Evolutionary conservation across 2,113 vertebrate genomes (phyloP).

Genomic region (Spermophilus dauricus): DNA sequence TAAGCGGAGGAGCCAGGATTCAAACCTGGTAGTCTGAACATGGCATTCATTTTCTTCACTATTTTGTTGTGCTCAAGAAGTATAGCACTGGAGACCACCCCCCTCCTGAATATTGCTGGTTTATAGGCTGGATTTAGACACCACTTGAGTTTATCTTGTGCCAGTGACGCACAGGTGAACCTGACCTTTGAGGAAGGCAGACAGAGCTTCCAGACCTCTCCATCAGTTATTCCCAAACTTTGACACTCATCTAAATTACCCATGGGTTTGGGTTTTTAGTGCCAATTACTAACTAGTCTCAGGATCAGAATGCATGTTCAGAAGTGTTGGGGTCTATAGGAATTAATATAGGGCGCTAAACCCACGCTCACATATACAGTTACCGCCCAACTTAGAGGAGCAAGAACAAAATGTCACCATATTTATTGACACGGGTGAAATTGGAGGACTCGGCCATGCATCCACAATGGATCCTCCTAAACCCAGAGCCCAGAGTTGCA

Average conservation of each 20-base stretch:
- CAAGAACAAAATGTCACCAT: neutral
- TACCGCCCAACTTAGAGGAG: neutral
- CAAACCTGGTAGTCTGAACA: neutral
- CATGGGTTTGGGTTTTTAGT: neutral
- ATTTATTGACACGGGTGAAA: neutral
- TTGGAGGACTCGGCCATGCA: neutral
- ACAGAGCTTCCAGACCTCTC: neutral
- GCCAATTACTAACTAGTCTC: neutral
- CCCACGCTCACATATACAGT: too few species aligned
- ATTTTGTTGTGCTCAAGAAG: neutral
- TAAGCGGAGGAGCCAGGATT: neutral
- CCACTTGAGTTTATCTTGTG: neutral
- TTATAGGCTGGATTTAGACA: neutral
- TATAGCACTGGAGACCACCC: neutral
- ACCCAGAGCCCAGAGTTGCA: neutral
- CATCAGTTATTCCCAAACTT: neutral
- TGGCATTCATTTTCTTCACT: neutral
- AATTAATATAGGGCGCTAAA: neutral
- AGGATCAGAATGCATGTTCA: neutral
- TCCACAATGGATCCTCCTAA: neutral
- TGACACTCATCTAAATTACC: neutral
- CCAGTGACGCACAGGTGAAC: neutral
- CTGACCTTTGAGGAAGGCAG: neutral
- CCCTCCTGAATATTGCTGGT: neutral
- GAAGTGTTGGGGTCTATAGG: neutral